Conservation (phyloP, 2,797 vertebrate genomes). For the Channallabes apus region DNA sequence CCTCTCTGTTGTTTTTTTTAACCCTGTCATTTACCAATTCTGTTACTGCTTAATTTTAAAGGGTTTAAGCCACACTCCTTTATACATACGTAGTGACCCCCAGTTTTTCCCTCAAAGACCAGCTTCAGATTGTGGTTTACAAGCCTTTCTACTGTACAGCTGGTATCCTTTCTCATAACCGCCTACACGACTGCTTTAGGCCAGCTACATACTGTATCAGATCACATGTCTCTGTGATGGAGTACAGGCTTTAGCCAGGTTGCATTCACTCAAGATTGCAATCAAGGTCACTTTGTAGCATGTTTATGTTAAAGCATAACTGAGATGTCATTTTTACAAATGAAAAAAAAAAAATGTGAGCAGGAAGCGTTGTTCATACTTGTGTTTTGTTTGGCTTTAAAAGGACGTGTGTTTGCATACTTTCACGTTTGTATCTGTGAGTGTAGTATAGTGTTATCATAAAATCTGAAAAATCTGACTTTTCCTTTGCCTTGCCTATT, state of each 20-base stretch:
- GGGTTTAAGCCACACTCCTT: background rate
- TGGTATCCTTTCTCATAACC: slow-evolving; percentile 42
- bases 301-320: slow-evolving; percentile 29
- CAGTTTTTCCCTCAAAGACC: slow-evolving; percentile 27
- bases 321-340: slow-evolving; percentile 15
- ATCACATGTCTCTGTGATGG: slow-evolving; percentile 44
- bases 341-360: slow-evolving; percentile 7
- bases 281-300: slow-evolving; percentile 17
- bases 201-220: slow-evolving; percentile 44
- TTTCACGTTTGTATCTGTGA: background rate
- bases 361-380: background rate
- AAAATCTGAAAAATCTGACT: slow-evolving; percentile 36
- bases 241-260: background rate
- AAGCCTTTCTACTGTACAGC: slow-evolving; percentile 35
- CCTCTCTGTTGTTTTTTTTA: too few species aligned
- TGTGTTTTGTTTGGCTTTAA: slow-evolving; percentile 36
- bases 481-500: background rate
- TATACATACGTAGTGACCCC: background rate
- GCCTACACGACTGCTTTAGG: slow-evolving; percentile 22
- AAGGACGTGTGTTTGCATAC: background rate
- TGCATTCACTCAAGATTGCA: slow-evolving; percentile 21
- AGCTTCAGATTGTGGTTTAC: slow-evolving; percentile 43
- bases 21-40: too few species aligned
- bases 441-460: background rate
- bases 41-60: too few species aligned